phyloP scores from a whole-genome alignment of 2,113 vertebrate species.

The Montifringilla adamsi region DNA sequence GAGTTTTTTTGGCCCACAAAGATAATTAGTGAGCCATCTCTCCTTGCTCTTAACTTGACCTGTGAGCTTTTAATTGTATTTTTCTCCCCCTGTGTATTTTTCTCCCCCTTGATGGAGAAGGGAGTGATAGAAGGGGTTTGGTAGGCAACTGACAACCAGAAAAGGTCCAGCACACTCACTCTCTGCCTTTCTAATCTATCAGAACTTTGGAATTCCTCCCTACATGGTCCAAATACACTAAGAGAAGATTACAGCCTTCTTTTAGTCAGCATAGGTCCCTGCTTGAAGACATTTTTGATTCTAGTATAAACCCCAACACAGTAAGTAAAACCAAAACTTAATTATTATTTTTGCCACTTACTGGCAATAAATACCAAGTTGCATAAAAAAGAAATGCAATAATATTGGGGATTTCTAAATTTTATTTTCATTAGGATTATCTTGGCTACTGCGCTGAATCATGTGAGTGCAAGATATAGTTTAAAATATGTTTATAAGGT shows the following conservation, averaged over 20 bases:
- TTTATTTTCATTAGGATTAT: neutral
- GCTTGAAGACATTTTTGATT: neutral
- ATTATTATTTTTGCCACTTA: neutral
- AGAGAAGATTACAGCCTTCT: neutral
- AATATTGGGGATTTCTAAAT: neutral
- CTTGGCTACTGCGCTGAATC: neutral
- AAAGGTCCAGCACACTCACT: neutral
- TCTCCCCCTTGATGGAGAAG: neutral
- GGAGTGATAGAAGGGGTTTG: neutral
- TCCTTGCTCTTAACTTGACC: neutral
- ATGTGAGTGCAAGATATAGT: neutral
- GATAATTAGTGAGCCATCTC: rapidly evolving
- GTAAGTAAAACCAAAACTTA: neutral
- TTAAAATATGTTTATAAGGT: neutral
- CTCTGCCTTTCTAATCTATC: neutral
- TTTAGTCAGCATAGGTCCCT: neutral
- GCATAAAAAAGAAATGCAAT: neutral
- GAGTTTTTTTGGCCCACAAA: neutral
- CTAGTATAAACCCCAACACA: neutral
- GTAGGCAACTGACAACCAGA: neutral
- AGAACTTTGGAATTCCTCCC: neutral
- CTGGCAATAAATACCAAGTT: neutral
- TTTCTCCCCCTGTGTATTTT: neutral
- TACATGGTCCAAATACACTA: neutral
- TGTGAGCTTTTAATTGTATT: neutral